Percentiles rank a stretch among this genome's conserved stretches.
Evolutionary conservation across 2,113 vertebrate species (phyloP).

Genomic region (Varanus salvator): DNA sequence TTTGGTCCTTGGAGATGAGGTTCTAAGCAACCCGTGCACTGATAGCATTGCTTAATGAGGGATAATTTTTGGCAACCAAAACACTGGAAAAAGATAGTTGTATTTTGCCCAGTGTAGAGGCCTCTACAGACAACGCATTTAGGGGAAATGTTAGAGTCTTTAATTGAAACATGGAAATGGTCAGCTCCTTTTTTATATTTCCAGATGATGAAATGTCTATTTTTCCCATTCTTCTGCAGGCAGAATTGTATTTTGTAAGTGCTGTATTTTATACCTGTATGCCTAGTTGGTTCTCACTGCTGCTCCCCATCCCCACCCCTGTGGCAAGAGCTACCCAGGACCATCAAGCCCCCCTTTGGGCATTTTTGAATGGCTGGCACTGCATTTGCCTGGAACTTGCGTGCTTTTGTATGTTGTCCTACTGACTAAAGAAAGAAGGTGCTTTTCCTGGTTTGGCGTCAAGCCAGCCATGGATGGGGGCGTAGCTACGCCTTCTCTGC

Average conservation of each 20-base stretch:
- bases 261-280: slow-evolving; percentile 5
- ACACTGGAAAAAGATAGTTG: neutral
- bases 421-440: neutral
- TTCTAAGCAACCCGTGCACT: slow-evolving; percentile 6
- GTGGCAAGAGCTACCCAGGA: neutral
- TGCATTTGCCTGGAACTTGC: slow-evolving; percentile 22
- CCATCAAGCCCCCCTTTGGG: neutral
- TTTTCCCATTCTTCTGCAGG: slow-evolving; percentile 8
- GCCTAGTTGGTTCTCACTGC: slow-evolving; percentile 2
- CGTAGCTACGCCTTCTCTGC: too few relatives aligned
- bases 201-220: neutral
- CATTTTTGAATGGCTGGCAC: slow-evolving; percentile 7
- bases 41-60: neutral
- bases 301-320: neutral
- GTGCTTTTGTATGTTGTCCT: neutral
- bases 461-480: neutral
- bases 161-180: neutral
- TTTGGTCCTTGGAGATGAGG: too few relatives aligned
- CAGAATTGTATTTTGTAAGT: slow-evolving; percentile 9
- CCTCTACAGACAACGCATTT: neutral
- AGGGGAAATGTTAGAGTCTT: slow-evolving; percentile 1
- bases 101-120: neutral
- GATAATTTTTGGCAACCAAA: neutral
- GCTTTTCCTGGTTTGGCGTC: neutral
- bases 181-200: neutral